Evolutionary conservation across 2,888 invertebrate genomes (phyloP).

Genomic region (Pantelozetes paolii): DNA sequence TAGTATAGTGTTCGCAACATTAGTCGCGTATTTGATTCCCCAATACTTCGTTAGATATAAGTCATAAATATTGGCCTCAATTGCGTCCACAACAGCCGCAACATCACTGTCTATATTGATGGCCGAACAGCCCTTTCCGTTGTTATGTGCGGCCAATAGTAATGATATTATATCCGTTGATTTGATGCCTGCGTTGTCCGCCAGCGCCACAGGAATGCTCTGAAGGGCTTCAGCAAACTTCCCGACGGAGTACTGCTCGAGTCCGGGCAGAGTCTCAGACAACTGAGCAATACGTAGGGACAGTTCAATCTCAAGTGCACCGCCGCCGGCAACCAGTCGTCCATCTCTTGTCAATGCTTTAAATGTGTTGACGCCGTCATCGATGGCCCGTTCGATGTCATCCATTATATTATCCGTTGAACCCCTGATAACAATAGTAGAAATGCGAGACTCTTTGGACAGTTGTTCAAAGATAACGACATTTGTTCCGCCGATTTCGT

Average conservation of each 20-base stretch:
- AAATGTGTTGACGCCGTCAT: slow-evolving; percentile 98
- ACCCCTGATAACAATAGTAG: slow-evolving; percentile 90
- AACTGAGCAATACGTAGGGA: slow-evolving; percentile 77
- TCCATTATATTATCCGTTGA: slow-evolving; percentile 98
- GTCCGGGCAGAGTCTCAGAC: slow-evolving; percentile 85
- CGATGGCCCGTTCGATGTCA: slow-evolving; percentile 94
- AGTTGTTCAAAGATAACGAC: slow-evolving; percentile 87
- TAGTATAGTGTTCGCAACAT: slow-evolving; percentile 80
- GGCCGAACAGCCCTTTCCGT: slow-evolving; percentile 73
- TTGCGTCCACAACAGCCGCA: slow-evolving; percentile 67
- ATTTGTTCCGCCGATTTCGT: slow-evolving; percentile 91
- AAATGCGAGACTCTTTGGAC: slow-evolving; percentile 74
- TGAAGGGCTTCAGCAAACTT: slow-evolving; percentile 83
- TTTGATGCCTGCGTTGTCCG: slow-evolving; percentile 89
- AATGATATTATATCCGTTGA: slow-evolving; percentile 80
- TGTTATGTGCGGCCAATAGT: slow-evolving; percentile 87
- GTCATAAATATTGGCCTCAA: slow-evolving; percentile 73
- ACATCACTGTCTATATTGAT: slow-evolving; percentile 77
- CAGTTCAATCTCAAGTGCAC: slow-evolving; percentile 89
- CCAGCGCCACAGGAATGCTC: slow-evolving; percentile 80
- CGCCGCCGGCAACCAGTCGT: slow-evolving; percentile 81
- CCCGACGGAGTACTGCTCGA: slow-evolving; percentile 94
- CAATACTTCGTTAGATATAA: slow-evolving; percentile 79
- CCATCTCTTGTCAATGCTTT: slow-evolving; percentile 74
- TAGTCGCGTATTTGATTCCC: slow-evolving; percentile 91